phyloP scores from a whole-genome alignment of 2,888 invertebrate species.

The Hermaeophaga mercurialis region DNA sequence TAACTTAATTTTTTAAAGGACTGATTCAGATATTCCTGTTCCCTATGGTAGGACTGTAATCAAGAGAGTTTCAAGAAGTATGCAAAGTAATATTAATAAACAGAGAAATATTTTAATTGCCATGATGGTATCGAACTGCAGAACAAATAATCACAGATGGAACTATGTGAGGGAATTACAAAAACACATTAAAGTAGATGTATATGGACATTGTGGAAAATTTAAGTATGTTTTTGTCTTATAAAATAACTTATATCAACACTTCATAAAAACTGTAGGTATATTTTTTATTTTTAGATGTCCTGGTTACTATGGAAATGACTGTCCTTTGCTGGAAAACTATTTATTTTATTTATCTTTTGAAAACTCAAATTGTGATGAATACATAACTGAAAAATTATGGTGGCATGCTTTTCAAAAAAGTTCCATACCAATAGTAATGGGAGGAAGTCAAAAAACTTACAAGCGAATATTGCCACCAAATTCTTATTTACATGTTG shows the following conservation, averaged over 20 bases:
- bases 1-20: slow-evolving; percentile 56
- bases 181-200: slow-evolving; percentile 64
- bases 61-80: slow-evolving; percentile 29
- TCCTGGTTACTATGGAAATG: slow-evolving; percentile 66
- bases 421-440: slow-evolving; percentile 68
- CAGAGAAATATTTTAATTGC: slow-evolving; percentile 59
- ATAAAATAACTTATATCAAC: too few relatives aligned
- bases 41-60: slow-evolving; percentile 67
- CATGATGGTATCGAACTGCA: slow-evolving; percentile 67
- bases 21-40: slow-evolving; percentile 68
- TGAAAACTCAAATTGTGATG: slow-evolving; percentile 71
- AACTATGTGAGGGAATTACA: slow-evolving; percentile 62
- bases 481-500: slow-evolving; percentile 66
- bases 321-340: slow-evolving; percentile 62
- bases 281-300: slow-evolving; percentile 59
- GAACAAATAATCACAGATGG: slow-evolving; percentile 59
- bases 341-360: slow-evolving; percentile 74
- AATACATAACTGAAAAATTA: slow-evolving; percentile 74
- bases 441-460: slow-evolving; percentile 62
- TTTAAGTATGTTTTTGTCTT: too few relatives aligned
- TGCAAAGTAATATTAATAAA: slow-evolving; percentile 51
- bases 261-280: too few relatives aligned
- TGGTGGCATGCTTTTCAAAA: slow-evolving; percentile 70
- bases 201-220: slow-evolving; percentile 63
- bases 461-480: slow-evolving; percentile 65